Base-by-base conservation (phyloP, 2,888 invertebrate genomes). In the Drosophila anomelani region DNA sequence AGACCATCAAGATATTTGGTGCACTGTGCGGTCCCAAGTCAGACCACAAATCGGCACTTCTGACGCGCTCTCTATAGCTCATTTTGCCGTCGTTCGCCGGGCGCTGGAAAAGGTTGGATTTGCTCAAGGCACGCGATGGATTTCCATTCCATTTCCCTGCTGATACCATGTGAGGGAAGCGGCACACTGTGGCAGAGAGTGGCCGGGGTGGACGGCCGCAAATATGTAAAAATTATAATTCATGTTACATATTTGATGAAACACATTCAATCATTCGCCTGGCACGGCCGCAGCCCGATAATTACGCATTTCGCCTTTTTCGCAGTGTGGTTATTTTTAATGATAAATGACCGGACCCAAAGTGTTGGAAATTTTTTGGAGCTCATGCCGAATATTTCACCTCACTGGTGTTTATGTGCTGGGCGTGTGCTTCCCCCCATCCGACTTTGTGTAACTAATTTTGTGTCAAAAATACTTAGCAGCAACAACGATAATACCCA, bases 21-120 rank as follows among this genome's bases (percentile, higher is more conserved):
- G 17, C 47, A 56, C 49, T 38, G 44, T 53, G 53, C 54, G 55
- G 56, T 59, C 70, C 74, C 68, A 88, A 83, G 83, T 74, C 77
- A 85, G 84, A 83, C 81, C 88, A 81, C 81, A 88, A 88, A 86
- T 88, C 81, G 88, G 88, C 89, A 89, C 89, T 89, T 86, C 81
- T 82, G 85, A 73, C 46, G 62, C 79, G 89, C 84, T 76, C 56
- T 85, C 80, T 77, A 77, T 83, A 76, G 81, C 83, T 80, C 83
- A 89, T 89, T 84, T 84, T 61, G 78, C 75, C 77, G 78, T 63
- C 80, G 78, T 67, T 77, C 61, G 47, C 53, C 58, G 64, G 74
- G 73, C 71, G 69, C 85, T 72, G 84, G 80, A 78, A 77, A 81
- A 90, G 90, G 89, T 90, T 89, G 78, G 81, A 89, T 89, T 88